Base-by-base conservation (phyloP, 2,888 invertebrate species). In the Barypeithes pellucidus region DNA sequence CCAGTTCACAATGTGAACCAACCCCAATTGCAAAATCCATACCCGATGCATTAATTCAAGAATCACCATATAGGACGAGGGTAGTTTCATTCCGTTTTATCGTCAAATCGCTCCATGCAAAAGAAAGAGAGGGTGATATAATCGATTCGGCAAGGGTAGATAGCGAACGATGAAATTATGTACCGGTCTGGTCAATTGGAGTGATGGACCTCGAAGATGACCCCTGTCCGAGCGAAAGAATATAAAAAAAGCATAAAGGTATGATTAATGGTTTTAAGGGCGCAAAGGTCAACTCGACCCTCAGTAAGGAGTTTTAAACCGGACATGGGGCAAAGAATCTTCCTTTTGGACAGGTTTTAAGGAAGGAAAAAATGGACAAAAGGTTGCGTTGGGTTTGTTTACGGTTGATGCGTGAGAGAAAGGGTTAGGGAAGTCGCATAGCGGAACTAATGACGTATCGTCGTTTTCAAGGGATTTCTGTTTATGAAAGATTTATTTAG, bases 221-320 rank as follows among this genome's bases (percentile, higher is more conserved):
- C 81, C 78, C 77, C 79, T 82, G 82, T 85, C 72, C 69, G 68
- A 73, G 59, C 18, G 43, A 73, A 65, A 73, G 62, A 73, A 73
- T 41, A 65, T 59, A 65, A 70, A 73, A 73, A 73, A 70, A 61
- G 59, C 72, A 75, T 75, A 85, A 84, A 85, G 85, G 85, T 85
- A 85, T 86, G 86, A 86, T 86, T 86, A 86, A 86, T 86, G 85
- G 86, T 84, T 84, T 84, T 81, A 79, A 81, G 84, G 86, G 86
- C 85, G 85, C 81, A 76, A 81, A 82, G 86, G 85, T 86, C 85
- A 85, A 81, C 82, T 83, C 85, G 85, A 85, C 84, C 84, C 84
- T 84, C 82, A 20, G 57, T 36, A 80, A 84, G 84, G 85, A 85
- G 84, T 65, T 69, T 72, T 85, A 82, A 79, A 83, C 83, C 82